Evolutionary conservation across 2,888 invertebrate species (phyloP).

Genomic region (Scaeva pyrastri): DNA sequence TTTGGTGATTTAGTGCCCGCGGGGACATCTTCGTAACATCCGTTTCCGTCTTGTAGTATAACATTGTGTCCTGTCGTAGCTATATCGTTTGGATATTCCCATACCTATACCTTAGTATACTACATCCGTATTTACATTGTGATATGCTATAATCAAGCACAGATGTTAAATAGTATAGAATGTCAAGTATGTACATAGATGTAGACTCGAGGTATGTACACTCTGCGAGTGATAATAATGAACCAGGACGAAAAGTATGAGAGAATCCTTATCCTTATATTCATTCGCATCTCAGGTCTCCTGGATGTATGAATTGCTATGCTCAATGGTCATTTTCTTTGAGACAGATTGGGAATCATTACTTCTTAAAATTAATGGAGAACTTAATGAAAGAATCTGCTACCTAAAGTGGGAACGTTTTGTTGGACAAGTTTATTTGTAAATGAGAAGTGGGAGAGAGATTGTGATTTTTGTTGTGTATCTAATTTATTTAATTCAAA

Average conservation of each 20-base stretch:
- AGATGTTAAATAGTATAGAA: constrained; percentile 59
- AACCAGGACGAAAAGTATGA: not conserved
- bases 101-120: not conserved
- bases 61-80: not conserved
- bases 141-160: constrained; percentile 62
- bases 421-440: constrained; percentile 15
- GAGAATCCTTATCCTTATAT: no score
- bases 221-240: constrained; percentile 33
- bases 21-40: constrained; percentile 3
- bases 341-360: constrained; percentile 57
- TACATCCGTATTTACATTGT: constrained; percentile 66
- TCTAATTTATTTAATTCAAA: not conserved
- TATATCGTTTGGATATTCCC: no score
- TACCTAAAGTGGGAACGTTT: not conserved
- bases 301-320: constrained; percentile 3
- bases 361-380: constrained; percentile 62
- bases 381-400: constrained; percentile 19
- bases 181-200: constrained; percentile 24
- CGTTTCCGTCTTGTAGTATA: not conserved
- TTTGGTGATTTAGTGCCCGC: constrained; percentile 36
- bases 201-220: not conserved
- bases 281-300: not conserved
- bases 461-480: not conserved
- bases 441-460: not conserved
- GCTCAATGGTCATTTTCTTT: constrained; percentile 28